Evolutionary conservation across 2,797 vertebrate species (phyloP).

Genomic region (Anas bernieri): DNA sequence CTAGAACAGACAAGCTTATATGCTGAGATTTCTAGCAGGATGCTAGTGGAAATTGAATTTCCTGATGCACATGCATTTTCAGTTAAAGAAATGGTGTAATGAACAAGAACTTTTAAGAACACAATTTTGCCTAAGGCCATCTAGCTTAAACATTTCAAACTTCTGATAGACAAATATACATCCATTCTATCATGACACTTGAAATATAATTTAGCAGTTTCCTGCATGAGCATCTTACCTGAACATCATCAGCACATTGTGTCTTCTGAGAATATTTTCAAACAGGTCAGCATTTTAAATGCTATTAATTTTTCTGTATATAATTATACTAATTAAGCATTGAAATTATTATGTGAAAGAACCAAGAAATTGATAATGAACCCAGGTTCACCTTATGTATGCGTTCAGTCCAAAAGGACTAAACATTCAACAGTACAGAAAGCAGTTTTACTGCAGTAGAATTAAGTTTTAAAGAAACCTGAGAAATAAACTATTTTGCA

Average conservation of each 20-base stretch:
- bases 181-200: neutral
- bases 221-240: neutral
- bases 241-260: neutral
- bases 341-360: neutral
- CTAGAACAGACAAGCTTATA: neutral
- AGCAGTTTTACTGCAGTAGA: neutral
- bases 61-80: neutral
- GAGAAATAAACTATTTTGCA: neutral
- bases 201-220: neutral
- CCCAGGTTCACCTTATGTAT: neutral
- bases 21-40: neutral
- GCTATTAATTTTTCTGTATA: neutral
- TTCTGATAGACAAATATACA: rapidly evolving
- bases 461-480: neutral
- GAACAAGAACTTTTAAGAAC: neutral
- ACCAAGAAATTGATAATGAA: neutral
- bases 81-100: neutral
- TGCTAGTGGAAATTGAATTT: neutral
- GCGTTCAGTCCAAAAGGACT: neutral
- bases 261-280: neutral
- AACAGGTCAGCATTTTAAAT: neutral
- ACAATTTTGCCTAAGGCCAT: neutral
- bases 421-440: neutral
- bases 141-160: neutral
- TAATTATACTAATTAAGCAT: neutral